Evolutionary conservation across 2,888 invertebrate species (phyloP).

Genomic region (Agrilus biguttatus): DNA sequence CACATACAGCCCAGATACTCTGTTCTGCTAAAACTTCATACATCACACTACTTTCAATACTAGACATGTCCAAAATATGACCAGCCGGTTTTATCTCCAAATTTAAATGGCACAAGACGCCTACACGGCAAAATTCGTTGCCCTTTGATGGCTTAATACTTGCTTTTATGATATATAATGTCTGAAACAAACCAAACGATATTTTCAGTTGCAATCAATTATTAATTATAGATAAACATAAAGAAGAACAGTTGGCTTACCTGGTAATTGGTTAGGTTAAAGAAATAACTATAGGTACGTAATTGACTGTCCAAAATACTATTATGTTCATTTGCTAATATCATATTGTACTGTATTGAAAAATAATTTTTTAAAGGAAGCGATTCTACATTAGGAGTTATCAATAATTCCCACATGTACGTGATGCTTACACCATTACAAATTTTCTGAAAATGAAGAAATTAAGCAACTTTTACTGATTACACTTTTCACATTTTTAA

Average conservation of each 20-base stretch:
- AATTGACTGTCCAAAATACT: conserved; percentile 21
- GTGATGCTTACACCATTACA: conserved; percentile 62
- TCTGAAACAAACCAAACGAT: conserved; percentile 34
- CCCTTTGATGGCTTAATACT: conserved; percentile 66
- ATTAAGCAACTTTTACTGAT: too few species aligned
- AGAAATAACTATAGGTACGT: conserved; percentile 48
- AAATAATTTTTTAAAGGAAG: conserved; percentile 46
- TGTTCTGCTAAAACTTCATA: conserved; percentile 89
- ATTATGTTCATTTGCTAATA: conserved; percentile 22
- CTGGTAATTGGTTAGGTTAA: conserved; percentile 70
- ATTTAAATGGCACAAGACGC: conserved; percentile 73
- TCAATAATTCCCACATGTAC: conserved; percentile 62
- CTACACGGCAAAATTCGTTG: conserved; percentile 75
- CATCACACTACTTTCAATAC: conserved; percentile 53
- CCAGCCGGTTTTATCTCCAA: conserved; percentile 44
- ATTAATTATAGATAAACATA: background rate
- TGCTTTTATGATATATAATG: conserved; percentile 67
- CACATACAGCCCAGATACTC: conserved; percentile 86
- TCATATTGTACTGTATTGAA: conserved; percentile 40
- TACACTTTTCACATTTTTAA: too few species aligned
- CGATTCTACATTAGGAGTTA: conserved; percentile 28
- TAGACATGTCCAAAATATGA: conserved; percentile 10
- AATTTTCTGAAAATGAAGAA: conserved; percentile 38
- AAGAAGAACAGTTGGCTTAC: conserved; percentile 25
- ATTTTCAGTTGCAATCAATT: too few species aligned